phyloP scores from a whole-genome alignment of 2,113 vertebrate genomes.

The Peromyscus leucopus region DNA sequence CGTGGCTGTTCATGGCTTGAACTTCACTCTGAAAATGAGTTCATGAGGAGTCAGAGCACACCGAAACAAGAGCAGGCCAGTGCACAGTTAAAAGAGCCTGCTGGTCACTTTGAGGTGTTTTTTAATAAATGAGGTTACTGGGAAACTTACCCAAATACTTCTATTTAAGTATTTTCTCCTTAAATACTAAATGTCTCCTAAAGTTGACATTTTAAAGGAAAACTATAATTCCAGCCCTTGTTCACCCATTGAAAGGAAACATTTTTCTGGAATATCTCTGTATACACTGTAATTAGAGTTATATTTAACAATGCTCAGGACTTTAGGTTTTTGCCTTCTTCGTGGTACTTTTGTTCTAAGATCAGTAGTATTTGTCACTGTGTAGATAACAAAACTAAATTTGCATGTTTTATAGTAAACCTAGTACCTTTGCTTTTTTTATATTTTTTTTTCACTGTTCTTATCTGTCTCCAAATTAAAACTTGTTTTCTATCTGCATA shows the following conservation, averaged over 20 bases:
- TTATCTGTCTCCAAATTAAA: constrained; percentile 43
- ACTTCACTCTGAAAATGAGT: constrained; percentile 22
- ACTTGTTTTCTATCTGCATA: background rate
- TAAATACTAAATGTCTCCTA: background rate
- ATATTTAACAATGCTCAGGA: constrained; percentile 22
- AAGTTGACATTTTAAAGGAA: constrained; percentile 40
- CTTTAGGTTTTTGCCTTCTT: background rate
- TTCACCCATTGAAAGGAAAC: constrained; percentile 43
- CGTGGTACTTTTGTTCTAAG: background rate
- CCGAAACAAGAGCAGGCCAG: background rate
- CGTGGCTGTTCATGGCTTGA: constrained; percentile 61
- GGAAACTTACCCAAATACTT: constrained; percentile 1
- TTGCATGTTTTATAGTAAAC: constrained; percentile 28
- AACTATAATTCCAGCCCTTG: background rate
- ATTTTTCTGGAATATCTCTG: background rate
- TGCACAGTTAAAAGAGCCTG: background rate
- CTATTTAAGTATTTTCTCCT: constrained; percentile 1
- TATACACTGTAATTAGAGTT: constrained; percentile 11
- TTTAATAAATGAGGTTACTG: background rate
- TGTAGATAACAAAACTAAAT: constrained; percentile 5
- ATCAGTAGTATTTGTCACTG: constrained; percentile 30
- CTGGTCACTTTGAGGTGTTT: constrained; percentile 46
- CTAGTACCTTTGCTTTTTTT: constrained; percentile 14
- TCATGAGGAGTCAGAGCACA: background rate
- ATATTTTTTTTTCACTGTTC: background rate